These are phyloP conservation scores for Mesitornis unicolor DNA, from an alignment of 2,113 vertebrate genomes.

Conservation along the genomic window DNA sequence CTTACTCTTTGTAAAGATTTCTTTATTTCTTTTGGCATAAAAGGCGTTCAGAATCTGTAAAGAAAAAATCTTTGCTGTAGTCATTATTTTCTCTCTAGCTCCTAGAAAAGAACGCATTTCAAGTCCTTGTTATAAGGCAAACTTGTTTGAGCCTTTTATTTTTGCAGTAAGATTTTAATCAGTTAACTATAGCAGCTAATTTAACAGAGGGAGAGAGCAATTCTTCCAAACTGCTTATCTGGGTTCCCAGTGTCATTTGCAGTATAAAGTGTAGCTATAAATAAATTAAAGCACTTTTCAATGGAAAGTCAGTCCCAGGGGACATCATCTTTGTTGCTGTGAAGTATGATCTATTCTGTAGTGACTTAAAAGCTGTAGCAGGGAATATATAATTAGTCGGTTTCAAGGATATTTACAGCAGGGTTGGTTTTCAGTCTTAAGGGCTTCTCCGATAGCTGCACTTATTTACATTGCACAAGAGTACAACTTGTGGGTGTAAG, in stretches of 20 bases:
- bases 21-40: constrained; percentile 18
- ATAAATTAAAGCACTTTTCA: constrained; percentile 25
- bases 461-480: background rate
- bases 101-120: background rate
- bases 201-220: background rate
- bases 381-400: background rate
- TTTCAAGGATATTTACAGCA: background rate
- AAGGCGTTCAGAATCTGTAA: background rate
- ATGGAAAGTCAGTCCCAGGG: background rate
- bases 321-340: background rate
- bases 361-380: background rate
- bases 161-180: constrained; percentile 33
- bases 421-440: background rate
- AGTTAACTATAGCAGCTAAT: background rate
- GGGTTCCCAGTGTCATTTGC: constrained; percentile 11
- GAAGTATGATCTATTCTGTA: background rate
- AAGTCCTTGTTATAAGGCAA: background rate
- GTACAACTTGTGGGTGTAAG: background rate
- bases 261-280: constrained; percentile 15
- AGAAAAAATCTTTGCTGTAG: background rate
- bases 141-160: background rate
- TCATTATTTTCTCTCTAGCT: constrained; percentile 8
- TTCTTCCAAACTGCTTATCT: constrained; percentile 11
- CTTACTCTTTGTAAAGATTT: background rate
- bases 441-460: background rate